Evolutionary conservation across 2,888 invertebrate species (phyloP).

Genomic region (Euplagia quadripunctaria): DNA sequence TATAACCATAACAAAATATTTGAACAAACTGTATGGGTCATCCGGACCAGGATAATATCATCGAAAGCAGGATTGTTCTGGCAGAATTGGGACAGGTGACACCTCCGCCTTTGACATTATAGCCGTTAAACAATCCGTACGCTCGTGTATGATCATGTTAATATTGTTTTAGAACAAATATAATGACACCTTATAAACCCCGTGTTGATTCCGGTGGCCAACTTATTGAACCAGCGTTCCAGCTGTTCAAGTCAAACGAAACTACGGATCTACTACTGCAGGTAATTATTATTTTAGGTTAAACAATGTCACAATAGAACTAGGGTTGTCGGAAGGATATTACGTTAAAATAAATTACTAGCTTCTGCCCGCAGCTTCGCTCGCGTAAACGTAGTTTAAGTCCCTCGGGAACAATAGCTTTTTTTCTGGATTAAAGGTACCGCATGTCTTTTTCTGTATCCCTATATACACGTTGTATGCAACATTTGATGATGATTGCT

Average conservation of each 20-base stretch:
- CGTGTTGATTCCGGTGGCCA: constrained; percentile 69
- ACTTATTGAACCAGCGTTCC: constrained; percentile 89
- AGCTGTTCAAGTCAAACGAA: constrained; percentile 92
- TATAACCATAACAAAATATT: background rate
- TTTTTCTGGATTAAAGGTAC: too few species aligned
- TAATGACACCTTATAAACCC: constrained; percentile 65
- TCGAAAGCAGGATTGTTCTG: background rate
- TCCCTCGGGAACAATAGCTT: too few species aligned
- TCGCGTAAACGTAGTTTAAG: too few species aligned
- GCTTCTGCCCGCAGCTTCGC: too few species aligned
- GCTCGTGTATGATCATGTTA: background rate
- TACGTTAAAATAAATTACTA: too few species aligned
- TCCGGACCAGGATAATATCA: too few species aligned
- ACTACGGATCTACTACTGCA: constrained; percentile 93
- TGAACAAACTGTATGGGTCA: background rate
- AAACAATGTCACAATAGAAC: too few species aligned
- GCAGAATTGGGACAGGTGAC: background rate
- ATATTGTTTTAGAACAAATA: constrained; percentile 59
- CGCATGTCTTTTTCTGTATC: too few species aligned
- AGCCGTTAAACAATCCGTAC: background rate
- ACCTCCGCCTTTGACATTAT: background rate
- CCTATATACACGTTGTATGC: too few species aligned
- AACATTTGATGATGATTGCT: too few species aligned
- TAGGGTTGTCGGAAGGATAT: too few species aligned
- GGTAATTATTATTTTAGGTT: constrained; percentile 76